A percentile compares a stretch with the other conserved stretches of the same genome.
Evolutionary conservation across 2,888 invertebrate genomes (phyloP).

Genomic region (Sinotaia quadrata): DNA sequence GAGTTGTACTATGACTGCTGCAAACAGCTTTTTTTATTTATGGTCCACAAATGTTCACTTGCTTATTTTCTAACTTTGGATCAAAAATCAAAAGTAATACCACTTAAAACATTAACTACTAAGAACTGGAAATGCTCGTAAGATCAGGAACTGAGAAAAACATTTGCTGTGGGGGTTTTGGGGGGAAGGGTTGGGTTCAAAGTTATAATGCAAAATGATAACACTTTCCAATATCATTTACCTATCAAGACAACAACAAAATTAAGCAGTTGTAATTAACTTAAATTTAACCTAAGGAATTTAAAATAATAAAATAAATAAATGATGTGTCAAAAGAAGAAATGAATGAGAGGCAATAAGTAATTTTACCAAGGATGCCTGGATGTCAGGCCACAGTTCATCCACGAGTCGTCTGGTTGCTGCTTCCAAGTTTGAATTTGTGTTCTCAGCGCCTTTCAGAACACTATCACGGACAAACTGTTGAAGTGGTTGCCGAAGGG

Average conservation of each 20-base stretch:
- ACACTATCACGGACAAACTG: constrained; percentile 74
- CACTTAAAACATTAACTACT: too few species aligned
- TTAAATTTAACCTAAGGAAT: not conserved
- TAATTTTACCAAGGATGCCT: constrained; percentile 72
- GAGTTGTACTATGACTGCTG: too few species aligned
- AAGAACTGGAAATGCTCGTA: too few species aligned
- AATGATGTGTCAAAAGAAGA: not conserved
- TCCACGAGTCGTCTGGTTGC: constrained; percentile 73
- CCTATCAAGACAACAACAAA: not conserved
- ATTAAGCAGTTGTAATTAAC: not conserved
- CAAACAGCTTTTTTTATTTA: too few species aligned
- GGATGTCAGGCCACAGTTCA: constrained; percentile 73
- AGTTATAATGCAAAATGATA: too few species aligned
- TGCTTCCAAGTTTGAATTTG: constrained; percentile 71
- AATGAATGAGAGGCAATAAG: not conserved
- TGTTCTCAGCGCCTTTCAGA: constrained; percentile 71
- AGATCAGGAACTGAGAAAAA: too few species aligned
- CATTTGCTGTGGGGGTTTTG: too few species aligned
- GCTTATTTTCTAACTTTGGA: too few species aligned
- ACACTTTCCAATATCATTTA: too few species aligned
- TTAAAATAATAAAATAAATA: not conserved
- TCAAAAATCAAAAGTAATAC: too few species aligned
- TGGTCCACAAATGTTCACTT: too few species aligned
- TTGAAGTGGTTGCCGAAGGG: constrained; percentile 73
- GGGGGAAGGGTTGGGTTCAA: too few species aligned